Base-by-base conservation (phyloP, 2,113 vertebrate genomes). In the Aleadryas rufinucha region DNA sequence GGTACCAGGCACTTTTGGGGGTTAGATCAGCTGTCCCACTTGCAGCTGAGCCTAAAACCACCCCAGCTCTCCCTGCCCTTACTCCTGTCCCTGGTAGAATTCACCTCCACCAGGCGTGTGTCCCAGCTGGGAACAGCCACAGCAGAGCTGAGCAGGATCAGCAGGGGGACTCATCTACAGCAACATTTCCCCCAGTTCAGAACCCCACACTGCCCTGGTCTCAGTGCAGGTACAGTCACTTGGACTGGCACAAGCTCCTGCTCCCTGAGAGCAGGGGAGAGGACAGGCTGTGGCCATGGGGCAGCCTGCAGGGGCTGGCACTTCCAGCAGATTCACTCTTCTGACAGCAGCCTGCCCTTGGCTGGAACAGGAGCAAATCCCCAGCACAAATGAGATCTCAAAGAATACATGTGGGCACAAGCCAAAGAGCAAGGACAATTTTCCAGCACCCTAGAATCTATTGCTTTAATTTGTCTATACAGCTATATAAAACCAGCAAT, bases 41-140 rank as follows among this genome's bases (percentile, higher is more conserved):
- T 16, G 17, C 50, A 81, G 76, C 89, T 61, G 54, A 86, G 64
- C 20, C 80, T 27, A 12, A 1, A 45, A 9, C 10, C 56, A 70
- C 16, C 26, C 41, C 45, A 21, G 41, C 1, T 19, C 66, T 27
- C 27, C 5, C 3, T n/a, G 53, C 23, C 69, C 57, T 87, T 33
- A 0, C 9, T 50, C 45, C 23, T 6, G 35, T 24, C 44, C 63
- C 20, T 2, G 28, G 15, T 7, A 8, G 50, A 18, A 11, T 11
- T 15, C 6, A 10, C 20, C 41, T 4, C 0, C 39, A 1, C 8
- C 39, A 81, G 65, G 54, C 4, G 13, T 5, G 4, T 0, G 15
- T 33, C 39, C n/a, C 80, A 42, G 44, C 44, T 10, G 44, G 44
- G 19, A 45, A 22, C 45, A 47, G 53, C 8, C 68, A 22, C 24